phyloP scores from a whole-genome alignment of 1,140 invertebrate genomes.

The Brachionus rotundiformis region DNA sequence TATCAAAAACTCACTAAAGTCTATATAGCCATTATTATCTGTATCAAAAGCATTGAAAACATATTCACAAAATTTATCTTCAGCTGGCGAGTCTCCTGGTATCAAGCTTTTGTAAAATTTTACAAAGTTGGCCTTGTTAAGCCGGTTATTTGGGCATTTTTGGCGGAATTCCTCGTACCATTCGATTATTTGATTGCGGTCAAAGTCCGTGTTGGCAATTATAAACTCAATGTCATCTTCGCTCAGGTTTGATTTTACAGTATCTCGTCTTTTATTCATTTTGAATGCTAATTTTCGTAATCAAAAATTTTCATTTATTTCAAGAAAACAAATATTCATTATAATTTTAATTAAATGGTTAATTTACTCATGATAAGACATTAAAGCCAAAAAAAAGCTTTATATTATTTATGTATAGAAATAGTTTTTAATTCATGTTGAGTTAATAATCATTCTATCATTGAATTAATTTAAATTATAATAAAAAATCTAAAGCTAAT shows the following conservation, averaged over 20 bases:
- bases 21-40: constrained; percentile 31
- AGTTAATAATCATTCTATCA: background rate
- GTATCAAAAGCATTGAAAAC: constrained; percentile 25
- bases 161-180: constrained; percentile 33
- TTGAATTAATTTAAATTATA: background rate
- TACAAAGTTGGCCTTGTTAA: constrained; percentile 47
- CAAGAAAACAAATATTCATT: background rate
- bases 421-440: background rate
- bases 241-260: constrained; percentile 28
- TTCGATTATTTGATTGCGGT: background rate
- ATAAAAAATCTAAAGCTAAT: background rate
- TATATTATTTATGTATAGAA: background rate
- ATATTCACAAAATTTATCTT: constrained; percentile 40
- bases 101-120: constrained; percentile 38
- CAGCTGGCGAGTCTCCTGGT: background rate
- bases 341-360: background rate
- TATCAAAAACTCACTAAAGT: constrained; percentile 52
- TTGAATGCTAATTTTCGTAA: too few relatives aligned
- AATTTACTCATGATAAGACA: background rate
- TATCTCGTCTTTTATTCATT: background rate
- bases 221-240: constrained; percentile 59
- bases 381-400: background rate
- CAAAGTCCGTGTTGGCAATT: constrained; percentile 30
- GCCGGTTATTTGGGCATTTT: constrained; percentile 38
- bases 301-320: too few relatives aligned